These are phyloP conservation scores for Laupala kohalensis DNA, from an alignment of 1,140 invertebrate species.

Conservation along the genomic window DNA sequence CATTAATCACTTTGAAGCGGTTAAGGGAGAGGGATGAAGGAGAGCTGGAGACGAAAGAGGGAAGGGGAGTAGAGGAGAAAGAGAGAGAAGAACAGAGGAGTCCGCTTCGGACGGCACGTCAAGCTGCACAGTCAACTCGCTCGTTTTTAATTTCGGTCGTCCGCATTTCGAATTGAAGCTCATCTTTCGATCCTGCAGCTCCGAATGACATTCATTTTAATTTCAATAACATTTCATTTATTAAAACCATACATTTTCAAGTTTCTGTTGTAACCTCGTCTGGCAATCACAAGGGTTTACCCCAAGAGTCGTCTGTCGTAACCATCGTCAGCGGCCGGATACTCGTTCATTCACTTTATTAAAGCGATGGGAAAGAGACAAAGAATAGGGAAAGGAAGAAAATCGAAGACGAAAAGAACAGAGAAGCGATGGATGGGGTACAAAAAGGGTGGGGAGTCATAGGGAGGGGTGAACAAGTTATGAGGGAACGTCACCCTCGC, in stretches of 20 bases:
- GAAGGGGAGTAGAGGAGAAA: background rate
- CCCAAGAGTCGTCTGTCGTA: too few species aligned
- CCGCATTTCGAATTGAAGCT: background rate
- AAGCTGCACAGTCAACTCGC: background rate
- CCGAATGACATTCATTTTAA: background rate
- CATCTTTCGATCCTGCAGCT: background rate
- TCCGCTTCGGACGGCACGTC: too few species aligned
- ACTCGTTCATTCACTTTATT: background rate
- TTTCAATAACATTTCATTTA: background rate
- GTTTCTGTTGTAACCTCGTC: background rate
- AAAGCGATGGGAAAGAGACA: too few species aligned
- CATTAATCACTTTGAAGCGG: too few species aligned
- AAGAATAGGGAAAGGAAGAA: too few species aligned
- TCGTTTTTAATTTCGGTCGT: background rate
- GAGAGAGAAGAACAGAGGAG: background rate
- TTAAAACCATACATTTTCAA: background rate
- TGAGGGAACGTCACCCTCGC: background rate
- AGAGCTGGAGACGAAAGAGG: background rate
- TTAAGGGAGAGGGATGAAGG: background rate
- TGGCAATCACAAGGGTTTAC: background rate
- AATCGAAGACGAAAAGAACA: too few species aligned
- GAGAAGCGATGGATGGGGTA: too few species aligned
- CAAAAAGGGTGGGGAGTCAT: too few species aligned
- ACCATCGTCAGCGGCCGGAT: too few species aligned
- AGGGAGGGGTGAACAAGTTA: too few species aligned